Conservation (phyloP, 2,888 invertebrate species). For the Petrolisthes manimaculis region DNA sequence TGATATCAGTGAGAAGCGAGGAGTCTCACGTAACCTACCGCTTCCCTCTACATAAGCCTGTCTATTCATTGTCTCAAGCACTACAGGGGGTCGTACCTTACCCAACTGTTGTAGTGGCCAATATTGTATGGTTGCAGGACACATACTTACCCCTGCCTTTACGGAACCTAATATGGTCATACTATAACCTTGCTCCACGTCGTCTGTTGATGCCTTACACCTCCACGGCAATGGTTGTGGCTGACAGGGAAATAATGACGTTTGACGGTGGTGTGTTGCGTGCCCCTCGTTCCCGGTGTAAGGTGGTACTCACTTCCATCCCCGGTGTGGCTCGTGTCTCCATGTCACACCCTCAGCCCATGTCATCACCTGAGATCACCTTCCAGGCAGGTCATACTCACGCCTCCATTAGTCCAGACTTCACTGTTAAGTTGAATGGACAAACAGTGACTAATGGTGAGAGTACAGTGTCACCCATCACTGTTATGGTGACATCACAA, state of each 20-base stretch:
- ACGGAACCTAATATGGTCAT: not conserved
- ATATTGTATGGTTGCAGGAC: not conserved
- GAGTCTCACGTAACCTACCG: not conserved
- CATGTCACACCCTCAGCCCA: slow-evolving; percentile 33
- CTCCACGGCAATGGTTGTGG: slow-evolving; percentile 36
- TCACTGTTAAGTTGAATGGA: slow-evolving; percentile 17
- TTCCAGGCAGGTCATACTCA: not conserved
- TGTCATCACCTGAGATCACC: not conserved
- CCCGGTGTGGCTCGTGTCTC: slow-evolving; percentile 6
- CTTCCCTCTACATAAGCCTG: not conserved
- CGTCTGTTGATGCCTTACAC: slow-evolving; percentile 19
- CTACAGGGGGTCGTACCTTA: not conserved
- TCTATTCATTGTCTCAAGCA: not conserved
- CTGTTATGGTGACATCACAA: not conserved
- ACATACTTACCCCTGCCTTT: not conserved
- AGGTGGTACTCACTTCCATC: slow-evolving; percentile 32
- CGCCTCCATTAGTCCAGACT: slow-evolving; percentile 13
- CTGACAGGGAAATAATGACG: slow-evolving; percentile 41
- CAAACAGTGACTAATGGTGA: not conserved
- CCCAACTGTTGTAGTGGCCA: not conserved
- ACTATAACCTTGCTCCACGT: not conserved
- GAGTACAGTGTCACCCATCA: not conserved
- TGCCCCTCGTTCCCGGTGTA: slow-evolving; percentile 32
- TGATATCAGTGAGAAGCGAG: not conserved
- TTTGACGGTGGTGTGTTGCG: slow-evolving; percentile 45